phyloP scores from a whole-genome alignment of 2,113 vertebrate genomes.

The Brachyhypopomus gauderio region DNA sequence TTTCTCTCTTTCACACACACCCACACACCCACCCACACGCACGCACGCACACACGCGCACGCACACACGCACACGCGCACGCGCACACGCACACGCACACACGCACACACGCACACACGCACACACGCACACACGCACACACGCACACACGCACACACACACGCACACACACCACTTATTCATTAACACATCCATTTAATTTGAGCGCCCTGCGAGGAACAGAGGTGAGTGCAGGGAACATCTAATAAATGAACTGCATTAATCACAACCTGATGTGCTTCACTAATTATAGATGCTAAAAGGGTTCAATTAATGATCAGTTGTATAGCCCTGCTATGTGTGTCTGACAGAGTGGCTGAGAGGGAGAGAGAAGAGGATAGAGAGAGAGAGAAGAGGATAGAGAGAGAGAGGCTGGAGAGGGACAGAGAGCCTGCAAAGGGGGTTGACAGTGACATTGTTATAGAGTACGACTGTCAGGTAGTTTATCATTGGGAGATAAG shows the following conservation, averaged over 20 bases:
- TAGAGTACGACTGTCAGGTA: slow-evolving; percentile 69
- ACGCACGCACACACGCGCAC: neutral
- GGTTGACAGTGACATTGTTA: slow-evolving; percentile 63
- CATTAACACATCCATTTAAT: neutral
- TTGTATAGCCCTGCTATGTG: neutral
- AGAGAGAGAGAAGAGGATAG: neutral
- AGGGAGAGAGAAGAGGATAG: neutral
- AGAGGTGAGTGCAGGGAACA: neutral
- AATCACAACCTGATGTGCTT: slow-evolving; percentile 26
- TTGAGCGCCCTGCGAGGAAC: neutral
- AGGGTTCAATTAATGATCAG: slow-evolving; percentile 16
- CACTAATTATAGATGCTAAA: slow-evolving; percentile 11
- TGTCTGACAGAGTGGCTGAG: neutral
- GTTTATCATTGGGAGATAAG: slow-evolving; percentile 67
- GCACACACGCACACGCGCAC: slow-evolving; percentile 12
- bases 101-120: no score
- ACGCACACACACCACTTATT: no score
- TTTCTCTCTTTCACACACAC: no score
- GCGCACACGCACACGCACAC: no score
- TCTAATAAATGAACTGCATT: slow-evolving; percentile 25
- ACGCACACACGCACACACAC: no score
- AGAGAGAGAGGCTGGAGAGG: neutral
- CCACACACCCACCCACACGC: neutral
- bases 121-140: no score
- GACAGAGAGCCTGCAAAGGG: slow-evolving; percentile 1